Evolutionary conservation across 1,140 invertebrate genomes (phyloP), one percentile per base, ranked within the genome.

Genomic region (Stegodyphus dumicola): DNA sequence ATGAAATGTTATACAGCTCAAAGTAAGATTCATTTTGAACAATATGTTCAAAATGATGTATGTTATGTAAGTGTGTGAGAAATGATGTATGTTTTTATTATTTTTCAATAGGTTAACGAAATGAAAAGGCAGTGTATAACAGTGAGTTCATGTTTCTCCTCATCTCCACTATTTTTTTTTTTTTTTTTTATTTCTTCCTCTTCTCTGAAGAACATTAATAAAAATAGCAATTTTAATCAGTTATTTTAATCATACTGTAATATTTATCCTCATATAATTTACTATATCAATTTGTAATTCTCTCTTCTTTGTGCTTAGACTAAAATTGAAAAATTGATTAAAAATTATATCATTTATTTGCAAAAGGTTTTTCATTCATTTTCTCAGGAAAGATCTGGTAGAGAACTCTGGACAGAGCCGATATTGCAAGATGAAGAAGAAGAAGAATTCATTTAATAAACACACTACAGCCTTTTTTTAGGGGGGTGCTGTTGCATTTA

Each of bases 91-190:
- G 65, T n/a, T n/a, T 18, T n/a, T 10, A 48, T 48, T 10, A 33
- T 33, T 73, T 9, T 73, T 73, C 5, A 51, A 73, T 73, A 51
- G 84, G 84, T 86, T 7, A 86, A 73, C 53, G 84, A 86, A 78
- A 86, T 86, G 84, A 86, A 86, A 65, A 60, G 75, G 48, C 60
- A 71, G 3, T 86, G 84, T 48, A 70, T 86, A 6, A 18, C 66
- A 7, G 84, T 86, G 78, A 86, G 84, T 86, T 49, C 33, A 33
- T 33, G 1, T 33, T 13, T 66, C 0, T 56, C 13, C 2, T 10
- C 11, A 2, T 52, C 64, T 33, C 15, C 9, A 71, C 10, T 18
- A 49, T 18, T 15, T 2, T 54, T 60, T n/a, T 56, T 54, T 48
- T 79, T 54, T 18, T 4, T 11, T 33, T n/a, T 56, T 7, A 15